A percentile compares a stretch with the other conserved stretches of the same genome.
phyloP scores from a whole-genome alignment of 2,113 vertebrate species.

The Taurulus bubalis region DNA sequence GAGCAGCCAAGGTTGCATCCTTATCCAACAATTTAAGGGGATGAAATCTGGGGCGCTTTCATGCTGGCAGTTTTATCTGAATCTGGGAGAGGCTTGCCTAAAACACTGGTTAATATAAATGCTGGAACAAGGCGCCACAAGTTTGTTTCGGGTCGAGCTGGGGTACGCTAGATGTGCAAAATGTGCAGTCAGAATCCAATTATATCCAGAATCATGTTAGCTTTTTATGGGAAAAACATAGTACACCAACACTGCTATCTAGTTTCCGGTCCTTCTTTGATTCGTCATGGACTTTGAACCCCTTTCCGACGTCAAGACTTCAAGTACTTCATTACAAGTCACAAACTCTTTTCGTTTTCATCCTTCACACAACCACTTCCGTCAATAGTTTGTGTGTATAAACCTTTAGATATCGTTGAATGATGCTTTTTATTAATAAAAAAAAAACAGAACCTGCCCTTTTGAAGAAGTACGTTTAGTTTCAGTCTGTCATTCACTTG shows the following conservation, averaged over 20 bases:
- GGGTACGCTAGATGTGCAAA: background rate
- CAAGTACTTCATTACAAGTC: background rate
- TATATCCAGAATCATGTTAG: conserved; percentile 12
- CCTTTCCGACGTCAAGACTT: background rate
- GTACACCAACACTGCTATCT: background rate
- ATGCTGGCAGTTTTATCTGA: conserved; percentile 32
- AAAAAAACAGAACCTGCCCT: background rate
- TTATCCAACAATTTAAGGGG: conserved; percentile 60
- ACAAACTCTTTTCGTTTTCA: background rate
- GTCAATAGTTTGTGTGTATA: background rate
- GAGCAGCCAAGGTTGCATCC: conserved; percentile 60
- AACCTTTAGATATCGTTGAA: background rate
- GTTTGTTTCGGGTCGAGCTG: conserved; percentile 17
- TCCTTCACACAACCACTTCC: background rate
- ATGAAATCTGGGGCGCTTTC: conserved; percentile 44
- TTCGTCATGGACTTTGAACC: background rate
- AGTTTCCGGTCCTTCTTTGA: background rate
- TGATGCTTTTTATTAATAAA: background rate
- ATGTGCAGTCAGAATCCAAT: conserved; percentile 8
- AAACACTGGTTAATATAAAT: conserved; percentile 33
- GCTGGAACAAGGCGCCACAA: conserved; percentile 4
- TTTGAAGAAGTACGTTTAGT: background rate
- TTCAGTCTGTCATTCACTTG: background rate
- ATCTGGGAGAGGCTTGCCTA: conserved; percentile 22
- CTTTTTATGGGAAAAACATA: background rate